Evolutionary conservation across 1,140 invertebrate species (phyloP).

Genomic region (Samia ricini): DNA sequence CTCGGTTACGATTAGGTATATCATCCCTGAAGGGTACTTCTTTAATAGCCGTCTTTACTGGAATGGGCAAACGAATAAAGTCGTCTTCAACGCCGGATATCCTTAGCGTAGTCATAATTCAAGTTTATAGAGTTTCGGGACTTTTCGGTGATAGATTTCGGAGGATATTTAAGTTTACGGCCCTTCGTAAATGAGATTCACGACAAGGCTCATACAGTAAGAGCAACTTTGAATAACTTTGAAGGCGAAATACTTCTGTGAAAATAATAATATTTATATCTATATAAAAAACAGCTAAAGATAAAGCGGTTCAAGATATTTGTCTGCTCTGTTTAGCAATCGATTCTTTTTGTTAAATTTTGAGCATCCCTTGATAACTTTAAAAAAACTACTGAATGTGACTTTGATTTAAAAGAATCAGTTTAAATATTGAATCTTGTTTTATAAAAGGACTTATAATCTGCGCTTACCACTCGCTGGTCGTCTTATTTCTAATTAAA

Average conservation of each 20-base stretch:
- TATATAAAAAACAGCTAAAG: not conserved
- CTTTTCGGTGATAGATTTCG: slow-evolving; percentile 39
- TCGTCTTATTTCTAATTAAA: no score
- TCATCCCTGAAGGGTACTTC: slow-evolving; percentile 40
- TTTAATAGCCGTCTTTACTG: slow-evolving; percentile 47
- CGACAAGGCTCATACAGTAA: not conserved
- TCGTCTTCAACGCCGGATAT: slow-evolving; percentile 59
- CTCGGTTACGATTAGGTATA: slow-evolving; percentile 28
- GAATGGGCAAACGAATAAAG: slow-evolving; percentile 56
- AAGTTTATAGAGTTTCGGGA: slow-evolving; percentile 65
- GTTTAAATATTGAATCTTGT: no score
- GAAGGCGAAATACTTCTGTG: not conserved
- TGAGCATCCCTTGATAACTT: no score
- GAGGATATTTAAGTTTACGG: slow-evolving; percentile 29
- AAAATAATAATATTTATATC: not conserved
- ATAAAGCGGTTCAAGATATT: no score
- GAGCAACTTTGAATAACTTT: not conserved
- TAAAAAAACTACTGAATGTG: no score
- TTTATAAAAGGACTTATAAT: no score
- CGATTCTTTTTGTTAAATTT: no score
- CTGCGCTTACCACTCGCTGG: no score
- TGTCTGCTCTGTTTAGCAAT: no score
- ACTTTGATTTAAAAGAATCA: no score
- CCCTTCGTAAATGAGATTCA: slow-evolving; percentile 9
- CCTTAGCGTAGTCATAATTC: slow-evolving; percentile 59